Base-by-base conservation (phyloP, 2,888 invertebrate species). In the Torymus texanus region DNA sequence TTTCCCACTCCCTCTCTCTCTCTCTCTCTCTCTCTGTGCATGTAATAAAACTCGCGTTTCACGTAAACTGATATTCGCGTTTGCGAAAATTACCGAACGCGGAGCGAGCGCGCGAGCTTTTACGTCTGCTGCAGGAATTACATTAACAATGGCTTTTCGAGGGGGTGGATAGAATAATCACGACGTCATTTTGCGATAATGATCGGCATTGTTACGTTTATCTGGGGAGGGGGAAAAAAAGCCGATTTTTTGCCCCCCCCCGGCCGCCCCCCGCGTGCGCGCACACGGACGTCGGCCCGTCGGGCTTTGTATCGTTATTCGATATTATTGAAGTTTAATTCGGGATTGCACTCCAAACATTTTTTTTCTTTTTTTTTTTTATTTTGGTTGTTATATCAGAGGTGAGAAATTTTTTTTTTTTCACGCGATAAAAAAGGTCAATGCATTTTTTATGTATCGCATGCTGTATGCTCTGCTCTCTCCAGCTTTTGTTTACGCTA, bases 41-140 rank as follows among this genome's bases (percentile, higher is more conserved):
- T 78, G 78, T 81, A 81, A 81, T 81, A 81, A 81, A 81, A 81
- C 81, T 81, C 81, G 81, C 81, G 78, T 81, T 78, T 81, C 81
- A 66, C 78, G 81, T 75, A 78, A 81, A 81, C 81, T 81, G 81
- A 81, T 81, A 81, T 78, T 81, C 78, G 78, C 81, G 78, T 81
- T 81, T 78, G 78, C 78, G 81, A 78, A 81, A 81, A 81, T 81
- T 81, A 81, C 81, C 78, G 78, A 75, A 78, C 77, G 73, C 72
- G 14, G 14, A 63, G 55, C 67, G 63, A 56, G 65, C 72, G 67
- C 73, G 63, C 78, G 80, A 81, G 80, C 80, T 81, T 81, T 81
- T 81, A 81, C 80, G 78, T 81, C 81, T 81, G 78, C 76, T 76
- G 81, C 81, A 81, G 81, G 81, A 78, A 81, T 81, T 81, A 81